Conservation (phyloP, 2,113 vertebrate genomes). For the Amia ocellicauda region DNA sequence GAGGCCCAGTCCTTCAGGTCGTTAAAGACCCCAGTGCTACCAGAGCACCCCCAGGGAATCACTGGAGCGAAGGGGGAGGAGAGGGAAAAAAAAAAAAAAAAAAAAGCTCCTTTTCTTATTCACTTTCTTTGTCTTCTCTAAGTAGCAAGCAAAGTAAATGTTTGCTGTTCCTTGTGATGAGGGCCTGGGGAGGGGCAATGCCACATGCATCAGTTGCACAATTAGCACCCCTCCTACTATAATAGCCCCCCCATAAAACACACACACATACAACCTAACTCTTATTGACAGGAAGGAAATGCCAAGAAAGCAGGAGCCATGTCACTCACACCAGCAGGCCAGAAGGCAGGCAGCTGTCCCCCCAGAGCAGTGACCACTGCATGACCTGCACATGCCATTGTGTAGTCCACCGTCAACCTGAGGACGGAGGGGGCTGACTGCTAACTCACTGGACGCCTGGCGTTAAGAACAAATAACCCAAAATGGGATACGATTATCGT, state of each 20-base stretch:
- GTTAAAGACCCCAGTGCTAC: not conserved
- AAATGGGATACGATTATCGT: not conserved
- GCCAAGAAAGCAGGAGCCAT: conserved; percentile 49
- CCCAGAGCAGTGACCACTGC: conserved; percentile 61
- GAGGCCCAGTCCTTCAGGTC: not conserved
- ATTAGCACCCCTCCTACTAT: not conserved
- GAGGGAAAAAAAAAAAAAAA: no score
- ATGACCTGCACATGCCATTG: conserved; percentile 52
- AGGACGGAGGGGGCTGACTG: conserved; percentile 16
- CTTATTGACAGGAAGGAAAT: conserved; percentile 49
- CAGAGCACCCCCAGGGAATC: no score
- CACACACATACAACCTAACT: not conserved
- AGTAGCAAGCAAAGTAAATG: not conserved
- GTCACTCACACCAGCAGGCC: conserved; percentile 26
- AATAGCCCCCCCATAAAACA: not conserved
- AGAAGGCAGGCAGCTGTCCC: conserved; percentile 64
- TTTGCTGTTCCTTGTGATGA: not conserved
- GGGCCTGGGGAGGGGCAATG: not conserved
- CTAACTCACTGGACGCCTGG: not conserved
- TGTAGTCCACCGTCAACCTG: conserved; percentile 37
- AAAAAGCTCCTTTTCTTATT: not conserved
- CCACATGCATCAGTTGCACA: not conserved
- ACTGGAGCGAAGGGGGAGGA: no score
- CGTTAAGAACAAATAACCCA: not conserved
- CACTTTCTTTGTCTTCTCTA: not conserved